Evolutionary conservation across 2,797 vertebrate species (phyloP).

Genomic region (Simalia tracyae): DNA sequence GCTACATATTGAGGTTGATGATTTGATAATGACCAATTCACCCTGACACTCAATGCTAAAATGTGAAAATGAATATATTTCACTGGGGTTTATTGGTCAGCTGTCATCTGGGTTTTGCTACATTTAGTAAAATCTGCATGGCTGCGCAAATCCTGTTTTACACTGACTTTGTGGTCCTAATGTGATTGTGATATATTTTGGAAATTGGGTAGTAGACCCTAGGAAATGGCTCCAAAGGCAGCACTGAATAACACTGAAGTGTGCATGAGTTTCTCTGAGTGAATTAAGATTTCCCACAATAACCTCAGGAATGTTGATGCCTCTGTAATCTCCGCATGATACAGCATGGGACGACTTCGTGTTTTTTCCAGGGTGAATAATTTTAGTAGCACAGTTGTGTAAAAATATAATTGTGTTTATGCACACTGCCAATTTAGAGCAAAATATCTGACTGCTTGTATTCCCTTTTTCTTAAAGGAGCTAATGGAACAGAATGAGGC

Average conservation of each 20-base stretch:
- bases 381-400: background rate
- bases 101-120: background rate
- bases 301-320: background rate
- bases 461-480: slow-evolving; percentile 79
- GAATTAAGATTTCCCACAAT: background rate
- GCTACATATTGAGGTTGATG: background rate
- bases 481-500: slow-evolving; percentile 91
- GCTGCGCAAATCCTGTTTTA: background rate
- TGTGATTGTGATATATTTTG: background rate
- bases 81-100: background rate
- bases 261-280: background rate
- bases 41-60: background rate
- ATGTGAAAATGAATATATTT: background rate
- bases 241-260: background rate
- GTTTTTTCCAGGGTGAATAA: background rate
- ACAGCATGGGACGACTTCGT: background rate
- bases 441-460: slow-evolving; percentile 7
- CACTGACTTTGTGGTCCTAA: background rate
- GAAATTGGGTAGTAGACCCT: background rate
- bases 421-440: background rate
- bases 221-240: background rate
- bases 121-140: background rate
- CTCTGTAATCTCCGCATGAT: background rate
- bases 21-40: background rate
- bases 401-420: background rate